Evolutionary conservation across 2,113 vertebrate species (phyloP).

Genomic region (Xerus inauris): DNA sequence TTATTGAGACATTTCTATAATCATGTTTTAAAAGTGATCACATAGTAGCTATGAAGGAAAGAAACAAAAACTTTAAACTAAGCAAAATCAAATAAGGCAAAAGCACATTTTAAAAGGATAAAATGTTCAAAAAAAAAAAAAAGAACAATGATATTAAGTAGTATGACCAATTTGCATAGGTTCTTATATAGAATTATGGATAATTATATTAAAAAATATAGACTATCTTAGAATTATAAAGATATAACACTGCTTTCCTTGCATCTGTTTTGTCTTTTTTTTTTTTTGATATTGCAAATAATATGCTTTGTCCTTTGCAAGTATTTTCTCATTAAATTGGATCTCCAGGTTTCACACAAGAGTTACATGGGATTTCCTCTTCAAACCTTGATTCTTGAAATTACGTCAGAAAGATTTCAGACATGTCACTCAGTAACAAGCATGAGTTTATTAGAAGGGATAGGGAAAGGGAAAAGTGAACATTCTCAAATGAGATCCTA

Average conservation of each 20-base stretch:
- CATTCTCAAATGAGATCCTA: too few species aligned
- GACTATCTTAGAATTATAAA: slow-evolving; percentile 66
- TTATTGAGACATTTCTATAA: slow-evolving; percentile 55
- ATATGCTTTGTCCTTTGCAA: not conserved
- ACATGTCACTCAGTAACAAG: too few species aligned
- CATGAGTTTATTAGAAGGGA: too few species aligned
- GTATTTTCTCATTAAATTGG: slow-evolving; percentile 38
- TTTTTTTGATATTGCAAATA: slow-evolving; percentile 37
- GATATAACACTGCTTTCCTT: slow-evolving; percentile 48
- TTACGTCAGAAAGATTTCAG: too few species aligned
- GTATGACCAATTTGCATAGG: not conserved
- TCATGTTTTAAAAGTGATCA: slow-evolving; percentile 66
- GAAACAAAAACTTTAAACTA: slow-evolving; percentile 43
- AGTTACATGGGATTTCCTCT: too few species aligned
- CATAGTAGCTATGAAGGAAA: not conserved
- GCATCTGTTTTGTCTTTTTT: slow-evolving; percentile 69
- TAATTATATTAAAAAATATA: slow-evolving; percentile 62
- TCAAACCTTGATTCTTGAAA: too few species aligned
- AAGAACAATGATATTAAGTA: slow-evolving; percentile 11
- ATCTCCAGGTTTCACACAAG: not conserved
- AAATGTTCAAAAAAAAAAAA: slow-evolving; percentile 6
- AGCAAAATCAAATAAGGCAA: slow-evolving; percentile 28
- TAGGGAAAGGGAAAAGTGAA: too few species aligned
- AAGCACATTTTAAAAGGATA: not conserved
- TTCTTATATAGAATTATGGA: slow-evolving; percentile 62